Evolutionary conservation across 2,888 invertebrate genomes (phyloP).

Genomic region (Noctuana brunneofusca): DNA sequence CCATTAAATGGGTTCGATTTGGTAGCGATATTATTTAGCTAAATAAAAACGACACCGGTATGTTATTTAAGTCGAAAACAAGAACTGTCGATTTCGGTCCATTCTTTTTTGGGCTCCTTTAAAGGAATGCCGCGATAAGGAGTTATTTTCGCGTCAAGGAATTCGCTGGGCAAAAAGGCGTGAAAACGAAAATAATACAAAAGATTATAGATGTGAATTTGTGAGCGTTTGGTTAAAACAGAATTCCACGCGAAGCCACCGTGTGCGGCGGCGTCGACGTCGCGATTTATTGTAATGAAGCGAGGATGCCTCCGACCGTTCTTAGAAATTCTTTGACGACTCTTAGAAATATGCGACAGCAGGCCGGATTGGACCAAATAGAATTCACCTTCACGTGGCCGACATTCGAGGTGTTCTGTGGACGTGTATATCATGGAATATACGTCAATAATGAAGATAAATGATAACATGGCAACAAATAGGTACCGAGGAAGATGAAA

Average conservation of each 20-base stretch:
- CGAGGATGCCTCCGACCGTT: constrained; percentile 67
- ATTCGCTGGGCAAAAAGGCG: constrained; percentile 80
- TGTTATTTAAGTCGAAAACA: constrained; percentile 71
- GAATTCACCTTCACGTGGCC: constrained; percentile 46
- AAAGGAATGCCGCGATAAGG: constrained; percentile 80
- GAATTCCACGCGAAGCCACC: constrained; percentile 80
- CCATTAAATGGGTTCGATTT: constrained; percentile 42
- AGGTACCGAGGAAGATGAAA: too few species aligned
- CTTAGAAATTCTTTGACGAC: constrained; percentile 71
- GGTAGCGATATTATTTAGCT: constrained; percentile 56
- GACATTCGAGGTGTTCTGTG: not conserved
- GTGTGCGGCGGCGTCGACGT: constrained; percentile 80
- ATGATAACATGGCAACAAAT: too few species aligned
- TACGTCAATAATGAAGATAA: too few species aligned
- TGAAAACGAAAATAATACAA: constrained; percentile 82
- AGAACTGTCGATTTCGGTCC: constrained; percentile 62
- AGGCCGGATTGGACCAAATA: constrained; percentile 41
- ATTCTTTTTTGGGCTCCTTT: constrained; percentile 76
- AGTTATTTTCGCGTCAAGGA: constrained; percentile 81
- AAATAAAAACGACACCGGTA: constrained; percentile 63
- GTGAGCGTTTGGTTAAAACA: constrained; percentile 82
- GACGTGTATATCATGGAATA: too few species aligned
- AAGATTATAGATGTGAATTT: constrained; percentile 81
- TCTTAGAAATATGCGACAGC: constrained; percentile 67
- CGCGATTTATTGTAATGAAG: constrained; percentile 79